Conservation (phyloP, 2,113 vertebrate species). For the Genyomyrus donnyi region DNA sequence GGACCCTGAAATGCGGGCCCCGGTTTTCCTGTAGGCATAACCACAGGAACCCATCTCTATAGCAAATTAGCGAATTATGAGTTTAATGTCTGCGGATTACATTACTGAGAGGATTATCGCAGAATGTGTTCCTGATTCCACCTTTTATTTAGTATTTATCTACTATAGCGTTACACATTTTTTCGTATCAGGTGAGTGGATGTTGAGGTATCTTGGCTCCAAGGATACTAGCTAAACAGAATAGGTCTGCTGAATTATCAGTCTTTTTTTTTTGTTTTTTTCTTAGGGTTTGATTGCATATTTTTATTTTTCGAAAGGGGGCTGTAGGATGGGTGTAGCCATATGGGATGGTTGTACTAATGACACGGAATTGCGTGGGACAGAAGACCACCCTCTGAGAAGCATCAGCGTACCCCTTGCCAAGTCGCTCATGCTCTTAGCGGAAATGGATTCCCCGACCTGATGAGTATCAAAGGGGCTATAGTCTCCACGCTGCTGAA, state of each 20-base stretch:
- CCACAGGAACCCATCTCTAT: constrained; percentile 10
- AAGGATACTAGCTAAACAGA: background rate
- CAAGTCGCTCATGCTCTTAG: background rate
- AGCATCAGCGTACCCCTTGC: background rate
- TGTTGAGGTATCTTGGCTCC: background rate
- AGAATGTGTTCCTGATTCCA: constrained; percentile 1
- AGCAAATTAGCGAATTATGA: constrained; percentile 17
- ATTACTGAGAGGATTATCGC: constrained; percentile 12
- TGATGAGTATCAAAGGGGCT: background rate
- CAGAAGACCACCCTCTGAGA: background rate
- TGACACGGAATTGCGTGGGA: background rate
- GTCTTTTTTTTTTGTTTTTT: background rate
- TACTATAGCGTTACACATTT: background rate
- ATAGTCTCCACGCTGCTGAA: background rate
- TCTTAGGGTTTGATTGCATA: background rate
- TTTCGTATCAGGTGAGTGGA: background rate
- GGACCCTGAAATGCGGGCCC: background rate
- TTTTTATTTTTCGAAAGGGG: background rate
- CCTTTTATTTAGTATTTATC: background rate
- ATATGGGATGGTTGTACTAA: background rate
- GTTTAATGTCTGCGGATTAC: constrained; percentile 10
- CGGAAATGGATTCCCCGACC: background rate
- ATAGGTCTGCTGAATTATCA: background rate
- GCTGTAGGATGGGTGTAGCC: background rate
- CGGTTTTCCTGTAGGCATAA: constrained; percentile 8